Conservation (phyloP, 2,888 invertebrate genomes). For the Apocheima hispidaria region DNA sequence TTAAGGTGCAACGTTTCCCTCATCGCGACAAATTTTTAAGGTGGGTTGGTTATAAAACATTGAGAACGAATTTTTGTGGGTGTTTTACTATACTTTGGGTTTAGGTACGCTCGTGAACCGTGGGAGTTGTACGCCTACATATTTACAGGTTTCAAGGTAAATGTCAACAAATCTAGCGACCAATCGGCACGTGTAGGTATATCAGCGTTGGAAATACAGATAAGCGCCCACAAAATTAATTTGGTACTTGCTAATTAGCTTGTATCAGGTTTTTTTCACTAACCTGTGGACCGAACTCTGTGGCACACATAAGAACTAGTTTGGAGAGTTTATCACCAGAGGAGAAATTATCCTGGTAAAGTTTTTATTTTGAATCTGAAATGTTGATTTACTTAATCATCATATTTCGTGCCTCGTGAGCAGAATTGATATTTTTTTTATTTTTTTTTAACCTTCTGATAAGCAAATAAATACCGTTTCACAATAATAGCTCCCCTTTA, state of each 20-base stretch:
- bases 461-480: no score
- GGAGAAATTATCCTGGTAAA: no score
- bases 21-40: no score
- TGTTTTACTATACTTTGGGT: conserved; percentile 1
- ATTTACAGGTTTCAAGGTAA: conserved; percentile 8
- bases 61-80: neutral
- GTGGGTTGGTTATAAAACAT: neutral
- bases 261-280: neutral
- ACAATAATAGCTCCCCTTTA: no score
- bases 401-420: no score
- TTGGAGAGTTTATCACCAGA: no score
- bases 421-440: no score
- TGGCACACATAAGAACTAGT: no score
- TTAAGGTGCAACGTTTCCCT: no score
- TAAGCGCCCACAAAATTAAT: conserved; percentile 4
- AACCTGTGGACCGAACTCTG: neutral
- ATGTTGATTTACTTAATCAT: no score
- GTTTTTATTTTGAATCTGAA: no score
- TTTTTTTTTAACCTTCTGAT: no score
- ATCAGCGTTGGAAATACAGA: neutral
- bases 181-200: neutral
- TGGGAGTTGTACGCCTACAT: conserved; percentile 22
- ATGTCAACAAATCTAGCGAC: conserved; percentile 19
- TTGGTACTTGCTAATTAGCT: conserved; percentile 8
- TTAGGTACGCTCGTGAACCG: conserved; percentile 4